phyloP scores from a whole-genome alignment of 2,113 vertebrate species.

The Coracopsis vasa region DNA sequence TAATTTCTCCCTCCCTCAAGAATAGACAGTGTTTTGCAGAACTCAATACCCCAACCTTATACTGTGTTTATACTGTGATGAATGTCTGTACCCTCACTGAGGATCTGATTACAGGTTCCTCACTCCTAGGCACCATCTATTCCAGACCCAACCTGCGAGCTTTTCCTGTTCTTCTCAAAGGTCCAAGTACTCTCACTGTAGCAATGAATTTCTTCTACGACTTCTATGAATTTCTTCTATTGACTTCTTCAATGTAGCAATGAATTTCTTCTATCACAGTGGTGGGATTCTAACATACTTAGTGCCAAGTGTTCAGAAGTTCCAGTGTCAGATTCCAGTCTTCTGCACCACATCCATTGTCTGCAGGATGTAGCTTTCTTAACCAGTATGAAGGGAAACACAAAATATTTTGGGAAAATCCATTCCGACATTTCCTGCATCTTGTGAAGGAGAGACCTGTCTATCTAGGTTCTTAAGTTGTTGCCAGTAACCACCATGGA shows the following conservation, averaged over 20 bases:
- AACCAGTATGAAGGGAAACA: neutral
- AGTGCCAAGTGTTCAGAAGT: neutral
- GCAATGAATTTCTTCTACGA: no score
- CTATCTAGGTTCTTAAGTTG: neutral
- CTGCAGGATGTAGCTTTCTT: neutral
- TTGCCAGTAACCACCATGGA: neutral
- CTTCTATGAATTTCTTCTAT: no score
- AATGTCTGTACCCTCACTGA: neutral
- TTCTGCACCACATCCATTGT: neutral
- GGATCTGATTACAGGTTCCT: neutral
- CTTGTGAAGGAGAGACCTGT: neutral
- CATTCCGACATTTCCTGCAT: neutral
- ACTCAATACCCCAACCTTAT: neutral
- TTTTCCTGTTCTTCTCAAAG: neutral
- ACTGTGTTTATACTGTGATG: neutral
- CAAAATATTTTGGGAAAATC: neutral
- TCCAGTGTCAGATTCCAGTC: neutral
- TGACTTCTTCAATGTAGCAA: neutral
- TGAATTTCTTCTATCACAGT: neutral
- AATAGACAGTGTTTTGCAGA: neutral
- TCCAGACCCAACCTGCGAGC: neutral
- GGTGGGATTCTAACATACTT: neutral
- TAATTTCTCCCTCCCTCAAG: neutral
- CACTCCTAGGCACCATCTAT: neutral
- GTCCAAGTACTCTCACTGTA: neutral